Percentiles rank a stretch among this genome's conserved stretches.
These are phyloP conservation scores for Drosophila kikkawai DNA, from an alignment of 1,140 invertebrate species.

Conservation along the genomic window DNA sequence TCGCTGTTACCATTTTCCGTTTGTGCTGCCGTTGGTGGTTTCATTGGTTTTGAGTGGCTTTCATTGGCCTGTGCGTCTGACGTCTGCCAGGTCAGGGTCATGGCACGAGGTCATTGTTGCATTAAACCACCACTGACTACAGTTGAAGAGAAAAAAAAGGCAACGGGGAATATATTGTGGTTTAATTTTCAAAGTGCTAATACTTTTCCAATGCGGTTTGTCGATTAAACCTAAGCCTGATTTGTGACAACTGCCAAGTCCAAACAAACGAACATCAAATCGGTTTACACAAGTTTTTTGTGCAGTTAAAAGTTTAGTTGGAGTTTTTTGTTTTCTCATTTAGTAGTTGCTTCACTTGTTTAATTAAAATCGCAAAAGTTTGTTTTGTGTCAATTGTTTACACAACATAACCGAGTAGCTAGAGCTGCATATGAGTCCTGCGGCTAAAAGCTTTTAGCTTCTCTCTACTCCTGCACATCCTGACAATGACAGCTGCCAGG, in stretches of 20 bases:
- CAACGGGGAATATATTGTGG: neutral
- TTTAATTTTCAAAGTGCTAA: neutral
- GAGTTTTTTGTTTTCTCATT: constrained; percentile 3
- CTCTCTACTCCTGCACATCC: constrained; percentile 13
- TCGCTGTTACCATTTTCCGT: constrained; percentile 22
- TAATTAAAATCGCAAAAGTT: constrained; percentile 46
- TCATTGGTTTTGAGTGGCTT: constrained; percentile 18
- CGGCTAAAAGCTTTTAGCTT: constrained; percentile 62
- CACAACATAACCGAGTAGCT: neutral
- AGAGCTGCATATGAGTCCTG: constrained; percentile 11
- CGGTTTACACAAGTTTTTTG: constrained; percentile 26
- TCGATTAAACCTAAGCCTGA: constrained; percentile 23
- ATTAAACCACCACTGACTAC: neutral
- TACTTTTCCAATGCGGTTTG: constrained; percentile 8
- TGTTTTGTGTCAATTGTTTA: constrained; percentile 27
- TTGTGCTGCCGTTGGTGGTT: constrained; percentile 33
- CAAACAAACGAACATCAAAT: constrained; percentile 10
- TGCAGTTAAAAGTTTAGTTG: constrained; percentile 5
- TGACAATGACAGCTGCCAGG: constrained; percentile 53
- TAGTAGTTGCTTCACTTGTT: neutral
- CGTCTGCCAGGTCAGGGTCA: constrained; percentile 37
- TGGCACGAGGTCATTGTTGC: constrained; percentile 39
- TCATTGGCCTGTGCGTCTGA: neutral
- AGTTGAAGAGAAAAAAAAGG: neutral
- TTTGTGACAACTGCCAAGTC: constrained; percentile 46